These are phyloP conservation scores for Diorhabda sublineata DNA, from an alignment of 1,140 invertebrate genomes.

Conservation along the genomic window DNA sequence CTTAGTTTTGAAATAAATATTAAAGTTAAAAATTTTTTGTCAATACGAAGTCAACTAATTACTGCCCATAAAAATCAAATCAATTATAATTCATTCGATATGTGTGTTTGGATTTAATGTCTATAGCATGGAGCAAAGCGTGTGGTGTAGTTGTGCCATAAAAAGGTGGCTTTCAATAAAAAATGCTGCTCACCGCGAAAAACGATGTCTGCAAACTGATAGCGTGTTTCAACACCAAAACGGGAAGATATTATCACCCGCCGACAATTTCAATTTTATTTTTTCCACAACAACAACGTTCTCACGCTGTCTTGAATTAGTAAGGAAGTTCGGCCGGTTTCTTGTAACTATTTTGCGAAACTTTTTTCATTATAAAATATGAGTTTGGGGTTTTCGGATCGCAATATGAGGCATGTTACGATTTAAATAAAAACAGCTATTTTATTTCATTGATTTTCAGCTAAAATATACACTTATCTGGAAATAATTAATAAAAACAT, in stretches of 20 bases:
- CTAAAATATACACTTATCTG: no score
- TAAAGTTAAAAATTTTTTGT: no score
- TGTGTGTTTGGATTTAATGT: background rate
- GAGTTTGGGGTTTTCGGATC: background rate
- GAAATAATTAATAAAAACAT: no score
- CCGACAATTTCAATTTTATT: slow-evolving; percentile 18
- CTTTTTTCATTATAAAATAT: slow-evolving; percentile 9
- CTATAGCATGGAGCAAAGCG: background rate
- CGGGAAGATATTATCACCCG: slow-evolving; percentile 8
- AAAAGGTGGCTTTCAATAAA: slow-evolving; percentile 1
- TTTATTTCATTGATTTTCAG: no score
- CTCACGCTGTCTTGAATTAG: slow-evolving; percentile 10
- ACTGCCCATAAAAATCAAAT: no score
- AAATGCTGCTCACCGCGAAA: slow-evolving; percentile 11
- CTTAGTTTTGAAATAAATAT: no score
- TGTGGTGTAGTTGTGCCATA: background rate
- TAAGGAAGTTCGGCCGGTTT: background rate
- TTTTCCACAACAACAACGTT: slow-evolving; percentile 2
- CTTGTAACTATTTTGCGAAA: background rate
- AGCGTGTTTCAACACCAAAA: slow-evolving; percentile 6
- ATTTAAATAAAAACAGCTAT: no score
- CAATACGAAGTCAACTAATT: no score
- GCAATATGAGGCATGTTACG: no score
- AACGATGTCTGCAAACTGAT: slow-evolving; percentile 5
- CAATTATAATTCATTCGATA: no score